Conservation (phyloP, 2,113 vertebrate genomes). For the Circaetus gallicus region DNA sequence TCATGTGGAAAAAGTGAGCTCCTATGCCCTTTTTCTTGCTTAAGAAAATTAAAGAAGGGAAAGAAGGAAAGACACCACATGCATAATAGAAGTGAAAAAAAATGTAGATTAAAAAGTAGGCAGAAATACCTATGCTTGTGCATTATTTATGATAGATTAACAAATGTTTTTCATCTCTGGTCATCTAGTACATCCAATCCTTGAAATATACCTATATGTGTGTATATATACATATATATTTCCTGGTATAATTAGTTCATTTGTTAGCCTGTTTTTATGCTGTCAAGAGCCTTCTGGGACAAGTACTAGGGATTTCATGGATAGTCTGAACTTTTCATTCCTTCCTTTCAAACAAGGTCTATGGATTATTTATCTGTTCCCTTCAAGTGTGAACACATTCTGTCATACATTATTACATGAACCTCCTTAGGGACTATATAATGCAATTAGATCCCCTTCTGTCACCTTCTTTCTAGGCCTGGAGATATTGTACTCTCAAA, state of each 20-base stretch:
- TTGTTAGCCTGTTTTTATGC: neutral
- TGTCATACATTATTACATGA: neutral
- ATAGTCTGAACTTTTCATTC: neutral
- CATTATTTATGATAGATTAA: neutral
- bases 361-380: neutral
- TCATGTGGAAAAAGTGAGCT: neutral
- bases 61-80: neutral
- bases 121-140: neutral
- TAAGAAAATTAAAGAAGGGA: neutral
- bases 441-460: neutral
- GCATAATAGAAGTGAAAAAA: neutral
- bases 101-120: neutral
- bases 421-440: neutral
- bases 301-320: neutral
- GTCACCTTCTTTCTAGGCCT: neutral
- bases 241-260: neutral
- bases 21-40: neutral
- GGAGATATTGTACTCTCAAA: neutral
- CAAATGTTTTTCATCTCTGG: neutral
- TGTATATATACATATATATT: neutral
- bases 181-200: neutral
- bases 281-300: neutral
- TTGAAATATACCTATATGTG: neutral
- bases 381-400: neutral
- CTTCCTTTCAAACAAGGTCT: neutral